Conservation (phyloP, 2,888 invertebrate species). For the Phania funesta region DNA sequence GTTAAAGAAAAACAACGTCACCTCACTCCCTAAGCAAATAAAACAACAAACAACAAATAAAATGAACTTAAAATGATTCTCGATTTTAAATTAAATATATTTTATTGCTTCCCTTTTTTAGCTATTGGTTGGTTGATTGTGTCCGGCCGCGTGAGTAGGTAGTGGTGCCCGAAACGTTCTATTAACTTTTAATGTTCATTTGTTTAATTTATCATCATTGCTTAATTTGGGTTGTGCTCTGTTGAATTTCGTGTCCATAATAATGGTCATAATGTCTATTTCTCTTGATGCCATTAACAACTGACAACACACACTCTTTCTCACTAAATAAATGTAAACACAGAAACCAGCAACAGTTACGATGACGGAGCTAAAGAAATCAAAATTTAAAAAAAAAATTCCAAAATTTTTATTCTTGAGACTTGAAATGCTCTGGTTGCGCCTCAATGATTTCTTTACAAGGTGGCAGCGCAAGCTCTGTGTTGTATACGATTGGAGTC, state of each 20-base stretch:
- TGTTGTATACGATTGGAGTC: neutral
- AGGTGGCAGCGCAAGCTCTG: conserved; percentile 8
- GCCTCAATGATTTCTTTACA: conserved; percentile 57
- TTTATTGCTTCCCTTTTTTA: conserved; percentile 58
- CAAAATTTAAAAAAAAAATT: conserved; percentile 21
- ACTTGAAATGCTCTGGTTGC: conserved; percentile 53
- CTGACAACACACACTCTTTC: conserved; percentile 42
- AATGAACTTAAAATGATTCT: conserved; percentile 35
- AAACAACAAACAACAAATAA: neutral
- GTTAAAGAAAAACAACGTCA: conserved; percentile 17
- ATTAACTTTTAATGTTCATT: conserved; percentile 63
- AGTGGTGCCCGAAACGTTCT: conserved; percentile 55
- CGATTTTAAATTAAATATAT: conserved; percentile 42
- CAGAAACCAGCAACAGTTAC: neutral
- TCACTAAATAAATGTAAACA: conserved; percentile 6
- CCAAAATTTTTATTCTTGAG: conserved; percentile 10
- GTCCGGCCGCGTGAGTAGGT: conserved; percentile 26
- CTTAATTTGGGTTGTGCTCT: conserved; percentile 67
- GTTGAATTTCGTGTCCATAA: conserved; percentile 62
- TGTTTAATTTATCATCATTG: conserved; percentile 66
- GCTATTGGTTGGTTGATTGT: neutral
- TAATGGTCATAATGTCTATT: conserved; percentile 66
- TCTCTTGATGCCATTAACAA: conserved; percentile 59
- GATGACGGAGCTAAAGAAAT: neutral
- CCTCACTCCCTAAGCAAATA: neutral